Evolutionary conservation across 2,113 vertebrate genomes (phyloP), one percentile per base, ranked within the genome.

Genomic region (Anguilla japonica): DNA sequence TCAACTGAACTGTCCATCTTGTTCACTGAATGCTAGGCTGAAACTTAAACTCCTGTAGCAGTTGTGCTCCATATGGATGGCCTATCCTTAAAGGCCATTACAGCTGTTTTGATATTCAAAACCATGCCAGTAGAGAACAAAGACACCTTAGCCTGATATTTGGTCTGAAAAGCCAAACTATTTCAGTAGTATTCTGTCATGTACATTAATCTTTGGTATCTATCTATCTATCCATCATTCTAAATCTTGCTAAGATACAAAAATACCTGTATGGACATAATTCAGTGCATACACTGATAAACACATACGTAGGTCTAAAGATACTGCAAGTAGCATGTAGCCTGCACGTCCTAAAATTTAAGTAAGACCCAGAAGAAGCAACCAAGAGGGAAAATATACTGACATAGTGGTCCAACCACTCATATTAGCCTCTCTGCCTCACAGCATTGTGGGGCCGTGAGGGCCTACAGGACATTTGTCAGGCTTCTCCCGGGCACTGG

Each of bases 401-500:
- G 18, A 26, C 26, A 67, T 13, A 34, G n/a, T 13, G 4, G n/a
- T 3, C 26, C n/a, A 75, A 26, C 5, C 15, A 26, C 0, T 14
- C 71, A 34, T 13, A 11, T 34, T 75, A 0, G 5, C 71, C 43
- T 29, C 71, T 34, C 7, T 39, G 2, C 50, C 82, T 57, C 29
- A 26, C 29, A 22, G 15, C 29, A 43, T 34, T 11, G 26, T 79
- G 60, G 4, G 60, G 18, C 22, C n/a, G 11, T 26, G n/a, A 75
- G 71, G 11, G 29, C n/a, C 79, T 41, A 20, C 40, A 20, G 39
- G 43, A 26, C 43, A 46, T 53, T 53, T 11, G 20, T 83, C 81
- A 43, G 43, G 22, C 46, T 34, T 53, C 14, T 3, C n/a, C 78
- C 84, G 86, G 34, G 85, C 79, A 83, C 71, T 82, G 79, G 29